Percentiles rank a stretch among this genome's conserved stretches.
Conservation (phyloP, 2,797 vertebrate genomes). For the Antennarius maculatus region DNA sequence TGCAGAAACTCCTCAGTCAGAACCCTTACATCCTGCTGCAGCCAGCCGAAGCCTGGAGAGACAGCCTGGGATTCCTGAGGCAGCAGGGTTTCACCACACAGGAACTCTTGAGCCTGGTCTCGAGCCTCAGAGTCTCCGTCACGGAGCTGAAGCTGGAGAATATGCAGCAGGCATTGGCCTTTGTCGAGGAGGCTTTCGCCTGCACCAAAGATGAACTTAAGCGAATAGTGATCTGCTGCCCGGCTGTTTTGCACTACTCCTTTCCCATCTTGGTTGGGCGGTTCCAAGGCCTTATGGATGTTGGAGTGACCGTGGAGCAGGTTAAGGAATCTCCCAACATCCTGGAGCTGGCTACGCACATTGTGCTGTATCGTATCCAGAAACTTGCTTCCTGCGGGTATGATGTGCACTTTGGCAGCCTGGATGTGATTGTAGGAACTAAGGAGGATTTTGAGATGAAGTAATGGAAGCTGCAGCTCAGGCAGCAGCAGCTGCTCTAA, state of each 20-base stretch:
- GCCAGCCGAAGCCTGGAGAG: slow-evolving; percentile 74
- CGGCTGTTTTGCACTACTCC: slow-evolving; percentile 87
- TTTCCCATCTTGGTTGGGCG: slow-evolving; percentile 82
- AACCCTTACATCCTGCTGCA: slow-evolving; percentile 89
- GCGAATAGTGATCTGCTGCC: slow-evolving; percentile 82
- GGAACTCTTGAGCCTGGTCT: slow-evolving; percentile 86
- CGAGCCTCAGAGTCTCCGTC: slow-evolving; percentile 89
- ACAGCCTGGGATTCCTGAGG: slow-evolving; percentile 86
- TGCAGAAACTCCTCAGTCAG: slow-evolving; percentile 90
- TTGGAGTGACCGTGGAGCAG: slow-evolving; percentile 84
- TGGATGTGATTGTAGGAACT: slow-evolving; percentile 86
- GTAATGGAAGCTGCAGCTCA: slow-evolving; percentile 81
- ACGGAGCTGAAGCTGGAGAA: slow-evolving; percentile 82
- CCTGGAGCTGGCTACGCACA: slow-evolving; percentile 88
- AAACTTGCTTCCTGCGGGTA: slow-evolving; percentile 86
- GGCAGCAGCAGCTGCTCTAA: slow-evolving; percentile 82
- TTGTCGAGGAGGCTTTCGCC: slow-evolving; percentile 76
- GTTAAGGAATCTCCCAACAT: slow-evolving; percentile 84
- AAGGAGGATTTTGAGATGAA: slow-evolving; percentile 90
- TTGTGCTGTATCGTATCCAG: slow-evolving; percentile 86
- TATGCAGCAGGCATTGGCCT: slow-evolving; percentile 83
- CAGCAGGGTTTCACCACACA: slow-evolving; percentile 81
- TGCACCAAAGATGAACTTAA: slow-evolving; percentile 84
- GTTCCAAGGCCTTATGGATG: slow-evolving; percentile 80
- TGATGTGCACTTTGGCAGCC: slow-evolving; percentile 76